Evolutionary conservation across 2,888 invertebrate species (phyloP).

Genomic region (Sceliomorpha sp.): DNA sequence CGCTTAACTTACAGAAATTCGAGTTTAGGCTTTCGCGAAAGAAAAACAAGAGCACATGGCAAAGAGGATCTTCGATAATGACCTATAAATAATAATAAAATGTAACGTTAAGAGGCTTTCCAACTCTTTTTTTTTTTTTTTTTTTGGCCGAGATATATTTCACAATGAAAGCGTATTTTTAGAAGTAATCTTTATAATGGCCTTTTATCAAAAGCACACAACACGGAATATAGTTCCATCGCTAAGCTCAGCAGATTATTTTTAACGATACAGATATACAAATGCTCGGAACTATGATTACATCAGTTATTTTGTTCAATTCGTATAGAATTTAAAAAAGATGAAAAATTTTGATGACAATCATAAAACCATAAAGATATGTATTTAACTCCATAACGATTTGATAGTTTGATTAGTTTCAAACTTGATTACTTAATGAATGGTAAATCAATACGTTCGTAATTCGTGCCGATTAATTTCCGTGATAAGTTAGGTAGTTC

Average conservation of each 20-base stretch:
- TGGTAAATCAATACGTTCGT: conserved; percentile 35
- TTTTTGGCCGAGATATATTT: too few species aligned
- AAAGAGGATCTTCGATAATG: conserved; percentile 14
- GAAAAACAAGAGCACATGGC: conserved; percentile 32
- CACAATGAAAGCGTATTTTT: too few species aligned
- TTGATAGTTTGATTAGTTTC: conserved; percentile 37
- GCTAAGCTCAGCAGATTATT: too few species aligned
- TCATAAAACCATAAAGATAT: too few species aligned
- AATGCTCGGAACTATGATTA: too few species aligned
- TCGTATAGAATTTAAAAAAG: too few species aligned
- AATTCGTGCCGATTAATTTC: conserved; percentile 47
- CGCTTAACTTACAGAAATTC: conserved; percentile 44
- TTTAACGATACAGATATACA: too few species aligned
- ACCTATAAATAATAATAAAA: conserved; percentile 49
- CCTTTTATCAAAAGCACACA: too few species aligned
- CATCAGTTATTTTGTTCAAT: too few species aligned
- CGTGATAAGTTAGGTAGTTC: conserved; percentile 26
- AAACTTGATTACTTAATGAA: conserved; percentile 34
- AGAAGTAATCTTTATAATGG: too few species aligned
- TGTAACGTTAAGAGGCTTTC: conserved; percentile 36
- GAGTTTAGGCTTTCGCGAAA: conserved; percentile 32
- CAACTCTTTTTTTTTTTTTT: conserved; percentile 18
- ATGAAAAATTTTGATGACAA: too few species aligned
- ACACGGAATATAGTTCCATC: too few species aligned
- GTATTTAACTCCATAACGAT: conserved; percentile 8